phyloP scores from a whole-genome alignment of 1,140 invertebrate species.

The Drosophila bipectinata region DNA sequence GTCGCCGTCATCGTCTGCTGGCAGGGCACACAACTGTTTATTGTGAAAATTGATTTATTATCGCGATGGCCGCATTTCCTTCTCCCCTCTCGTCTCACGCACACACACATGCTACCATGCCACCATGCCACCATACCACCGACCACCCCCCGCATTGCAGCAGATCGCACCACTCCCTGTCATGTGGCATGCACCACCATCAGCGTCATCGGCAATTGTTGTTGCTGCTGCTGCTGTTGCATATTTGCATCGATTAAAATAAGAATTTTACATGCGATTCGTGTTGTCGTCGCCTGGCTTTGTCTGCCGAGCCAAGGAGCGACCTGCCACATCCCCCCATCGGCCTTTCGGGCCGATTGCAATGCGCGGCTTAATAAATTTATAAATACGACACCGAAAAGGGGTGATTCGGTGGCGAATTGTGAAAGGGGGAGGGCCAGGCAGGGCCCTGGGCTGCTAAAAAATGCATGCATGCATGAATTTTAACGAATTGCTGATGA shows the following conservation, averaged over 20 bases:
- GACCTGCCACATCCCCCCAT: conserved; percentile 4
- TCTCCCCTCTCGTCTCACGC: conserved; percentile 23
- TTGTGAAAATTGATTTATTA: conserved; percentile 83
- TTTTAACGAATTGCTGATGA: conserved; percentile 83
- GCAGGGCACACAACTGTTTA: conserved; percentile 66
- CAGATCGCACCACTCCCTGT: conserved; percentile 28
- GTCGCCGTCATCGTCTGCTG: conserved; percentile 28
- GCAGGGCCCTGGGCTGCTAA: conserved; percentile 36
- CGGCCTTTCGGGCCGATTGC: conserved; percentile 3
- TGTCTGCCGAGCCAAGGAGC: conserved; percentile 57
- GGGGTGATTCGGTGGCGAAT: conserved; percentile 24
- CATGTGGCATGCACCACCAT: conserved; percentile 67
- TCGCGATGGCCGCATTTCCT: conserved; percentile 70
- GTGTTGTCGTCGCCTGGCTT: conserved; percentile 80
- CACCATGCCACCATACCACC: background rate
- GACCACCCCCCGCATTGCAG: background rate
- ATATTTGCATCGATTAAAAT: conserved; percentile 82
- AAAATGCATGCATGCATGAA: conserved; percentile 81
- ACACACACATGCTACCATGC: conserved; percentile 10
- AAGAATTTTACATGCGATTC: conserved; percentile 82
- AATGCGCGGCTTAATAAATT: conserved; percentile 73
- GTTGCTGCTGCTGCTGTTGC: conserved; percentile 54
- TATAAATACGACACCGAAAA: conserved; percentile 66
- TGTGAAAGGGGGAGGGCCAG: background rate
- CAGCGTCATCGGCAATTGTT: conserved; percentile 34